Percentiles rank a stretch among this genome's conserved stretches.
Conservation (phyloP, 1,140 invertebrate species). For the Drosophila arawakana region DNA sequence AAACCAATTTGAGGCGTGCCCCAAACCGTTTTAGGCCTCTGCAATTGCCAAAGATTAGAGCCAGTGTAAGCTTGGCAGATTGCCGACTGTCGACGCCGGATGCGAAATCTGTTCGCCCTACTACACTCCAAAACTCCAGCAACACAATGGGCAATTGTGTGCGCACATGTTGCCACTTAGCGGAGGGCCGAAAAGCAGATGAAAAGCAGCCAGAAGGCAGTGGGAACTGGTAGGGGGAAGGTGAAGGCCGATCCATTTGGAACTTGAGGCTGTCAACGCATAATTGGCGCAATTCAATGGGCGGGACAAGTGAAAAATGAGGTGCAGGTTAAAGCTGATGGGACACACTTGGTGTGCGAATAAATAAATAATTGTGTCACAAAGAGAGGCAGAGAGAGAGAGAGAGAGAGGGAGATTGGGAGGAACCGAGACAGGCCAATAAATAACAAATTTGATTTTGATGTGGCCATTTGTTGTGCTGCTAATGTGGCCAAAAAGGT, state of each 20-base stretch:
- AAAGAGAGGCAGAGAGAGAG: not conserved
- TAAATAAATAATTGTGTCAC: slow-evolving; percentile 75
- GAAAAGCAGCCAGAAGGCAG: not conserved
- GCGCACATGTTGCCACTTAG: slow-evolving; percentile 44
- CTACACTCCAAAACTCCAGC: not conserved
- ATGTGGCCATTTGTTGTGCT: slow-evolving; percentile 66
- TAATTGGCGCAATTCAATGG: slow-evolving; percentile 74
- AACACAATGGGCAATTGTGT: slow-evolving; percentile 49
- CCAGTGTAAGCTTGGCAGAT: slow-evolving; percentile 39
- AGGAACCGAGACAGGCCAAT: slow-evolving; percentile 27
- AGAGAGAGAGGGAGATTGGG: not conserved
- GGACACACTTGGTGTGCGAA: slow-evolving; percentile 41
- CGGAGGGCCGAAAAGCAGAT: not conserved
- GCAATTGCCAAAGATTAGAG: slow-evolving; percentile 29
- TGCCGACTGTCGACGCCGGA: slow-evolving; percentile 64
- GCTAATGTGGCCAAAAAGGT: slow-evolving; percentile 31
- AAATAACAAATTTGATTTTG: slow-evolving; percentile 79
- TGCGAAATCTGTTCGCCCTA: slow-evolving; percentile 25
- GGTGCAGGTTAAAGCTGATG: slow-evolving; percentile 36
- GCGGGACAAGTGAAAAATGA: slow-evolving; percentile 62
- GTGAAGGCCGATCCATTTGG: slow-evolving; percentile 9
- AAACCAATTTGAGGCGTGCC: slow-evolving; percentile 17
- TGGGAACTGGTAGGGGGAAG: too few species aligned
- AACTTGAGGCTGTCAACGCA: slow-evolving; percentile 70
- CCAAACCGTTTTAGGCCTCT: slow-evolving; percentile 5